Evolutionary conservation across 2,888 invertebrate genomes (phyloP), one percentile per base, ranked within the genome.

Genomic region (Mechanitis mazaeus): DNA sequence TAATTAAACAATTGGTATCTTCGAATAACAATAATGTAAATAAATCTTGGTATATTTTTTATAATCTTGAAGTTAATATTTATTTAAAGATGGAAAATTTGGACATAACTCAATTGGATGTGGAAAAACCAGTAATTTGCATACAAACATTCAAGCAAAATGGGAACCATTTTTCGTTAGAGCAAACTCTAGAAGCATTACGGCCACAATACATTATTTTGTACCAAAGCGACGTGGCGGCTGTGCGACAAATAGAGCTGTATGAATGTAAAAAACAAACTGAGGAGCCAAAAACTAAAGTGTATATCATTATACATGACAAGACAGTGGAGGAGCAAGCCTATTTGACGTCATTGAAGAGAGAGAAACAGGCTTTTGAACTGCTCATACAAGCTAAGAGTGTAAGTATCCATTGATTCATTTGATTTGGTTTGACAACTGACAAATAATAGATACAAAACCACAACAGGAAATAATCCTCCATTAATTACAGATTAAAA

Each of bases 301-400:
- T 99, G 7, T 99, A 96, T 83, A 97, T 98, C 75, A 81, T 99
- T 56, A 93, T 98, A 69, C 97, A 98, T 79, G 94, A 94, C 9
- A 95, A 95, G 65, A 98, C 99, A 6, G 96, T 97, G 0, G 99
- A 99, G 85, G 99, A 99, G 83, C 99, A 99, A 86, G 94, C 96
- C 2, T 99, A 98, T 84, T 91, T 99, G 45, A 97, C 98, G 1
- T 93, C 95, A 0, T 87, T 99, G 61, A 92, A 97, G 68, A 92
- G 95, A 66, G 99, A 99, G 84, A 99, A 98, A 80, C 94, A 96
- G 76, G 96, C 98, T 0, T 99, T 99, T 83, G 98, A 99, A 78
- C 91, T 92, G 71, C 91, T 99, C 50, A 98, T 99, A 71, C 93
- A 94, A 78, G 95, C 97, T 38, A 99, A 98, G 91, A 95, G 95